Evolutionary conservation across 2,113 vertebrate species (phyloP).

Genomic region (Spheniscus mendiculus): DNA sequence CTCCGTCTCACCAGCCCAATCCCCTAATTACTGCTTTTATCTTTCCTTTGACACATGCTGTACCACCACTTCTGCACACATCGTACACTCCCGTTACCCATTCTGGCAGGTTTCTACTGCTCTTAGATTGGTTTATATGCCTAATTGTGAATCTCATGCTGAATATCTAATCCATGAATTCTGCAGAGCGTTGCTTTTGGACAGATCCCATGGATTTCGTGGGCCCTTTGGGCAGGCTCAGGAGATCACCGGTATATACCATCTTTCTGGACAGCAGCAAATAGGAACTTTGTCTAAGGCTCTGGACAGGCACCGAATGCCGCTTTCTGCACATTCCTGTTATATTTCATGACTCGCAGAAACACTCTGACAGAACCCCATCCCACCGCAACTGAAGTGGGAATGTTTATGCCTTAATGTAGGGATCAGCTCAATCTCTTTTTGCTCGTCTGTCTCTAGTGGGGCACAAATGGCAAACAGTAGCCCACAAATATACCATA

Average conservation of each 20-base stretch:
- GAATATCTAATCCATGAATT: background rate
- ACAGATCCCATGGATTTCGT: background rate
- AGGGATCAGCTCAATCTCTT: background rate
- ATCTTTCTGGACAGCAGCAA: background rate
- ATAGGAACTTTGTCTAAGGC: background rate
- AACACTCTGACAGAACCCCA: background rate
- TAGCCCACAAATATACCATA: constrained; percentile 2
- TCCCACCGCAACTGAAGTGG: background rate
- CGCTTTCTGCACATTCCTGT: background rate
- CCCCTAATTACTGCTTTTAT: background rate
- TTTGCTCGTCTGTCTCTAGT: background rate
- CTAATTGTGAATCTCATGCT: background rate
- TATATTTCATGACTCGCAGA: background rate
- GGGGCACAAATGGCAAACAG: background rate
- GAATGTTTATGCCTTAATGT: background rate
- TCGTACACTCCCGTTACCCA: rapidly evolving
- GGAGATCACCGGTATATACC: background rate
- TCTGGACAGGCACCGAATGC: background rate
- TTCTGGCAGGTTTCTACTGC: background rate
- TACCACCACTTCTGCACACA: background rate
- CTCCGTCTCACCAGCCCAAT: background rate
- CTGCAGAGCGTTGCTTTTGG: background rate
- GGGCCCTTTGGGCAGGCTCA: background rate
- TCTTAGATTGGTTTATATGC: background rate
- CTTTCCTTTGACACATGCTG: background rate